Percentiles rank a stretch among this genome's conserved stretches.
Conservation (phyloP, 2,888 invertebrate genomes). For the Dromius quadrimaculatus region DNA sequence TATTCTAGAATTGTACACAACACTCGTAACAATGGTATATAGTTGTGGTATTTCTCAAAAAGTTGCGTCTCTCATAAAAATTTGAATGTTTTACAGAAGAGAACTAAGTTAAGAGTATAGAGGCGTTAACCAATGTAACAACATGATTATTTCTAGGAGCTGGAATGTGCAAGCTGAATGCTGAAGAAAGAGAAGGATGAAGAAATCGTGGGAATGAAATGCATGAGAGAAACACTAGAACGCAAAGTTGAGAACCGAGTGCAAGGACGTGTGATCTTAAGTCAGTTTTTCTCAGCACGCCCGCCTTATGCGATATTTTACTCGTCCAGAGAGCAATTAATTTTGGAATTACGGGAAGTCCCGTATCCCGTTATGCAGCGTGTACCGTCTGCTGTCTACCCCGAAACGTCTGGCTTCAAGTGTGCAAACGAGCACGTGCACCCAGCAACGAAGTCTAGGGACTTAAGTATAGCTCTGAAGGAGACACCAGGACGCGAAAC, state of each 20-base stretch:
- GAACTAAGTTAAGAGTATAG: conserved; percentile 3
- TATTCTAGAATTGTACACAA: no score
- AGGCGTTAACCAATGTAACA: conserved; percentile 31
- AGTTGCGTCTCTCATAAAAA: no score
- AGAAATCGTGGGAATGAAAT: neutral
- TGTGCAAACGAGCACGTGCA: conserved; percentile 31
- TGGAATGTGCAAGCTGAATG: conserved; percentile 12
- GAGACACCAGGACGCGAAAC: neutral
- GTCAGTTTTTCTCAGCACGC: conserved; percentile 33
- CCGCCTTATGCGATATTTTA: conserved; percentile 31
- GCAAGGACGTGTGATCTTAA: conserved; percentile 22
- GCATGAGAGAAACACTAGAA: neutral
- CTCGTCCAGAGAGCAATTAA: conserved; percentile 35
- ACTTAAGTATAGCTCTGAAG: conserved; percentile 14
- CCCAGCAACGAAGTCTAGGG: conserved; percentile 5
- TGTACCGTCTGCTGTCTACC: conserved; percentile 1
- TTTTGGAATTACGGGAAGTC: conserved; percentile 37
- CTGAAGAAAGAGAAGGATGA: conserved; percentile 3
- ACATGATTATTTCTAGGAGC: conserved; percentile 28
- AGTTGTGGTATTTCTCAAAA: no score
- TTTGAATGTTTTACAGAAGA: conserved; percentile 18
- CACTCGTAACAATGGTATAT: no score
- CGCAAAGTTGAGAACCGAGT: neutral
- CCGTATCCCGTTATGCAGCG: conserved; percentile 1
- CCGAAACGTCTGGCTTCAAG: conserved; percentile 14